Conservation (phyloP, 2,888 invertebrate genomes). For the Leptopilina myrica region DNA sequence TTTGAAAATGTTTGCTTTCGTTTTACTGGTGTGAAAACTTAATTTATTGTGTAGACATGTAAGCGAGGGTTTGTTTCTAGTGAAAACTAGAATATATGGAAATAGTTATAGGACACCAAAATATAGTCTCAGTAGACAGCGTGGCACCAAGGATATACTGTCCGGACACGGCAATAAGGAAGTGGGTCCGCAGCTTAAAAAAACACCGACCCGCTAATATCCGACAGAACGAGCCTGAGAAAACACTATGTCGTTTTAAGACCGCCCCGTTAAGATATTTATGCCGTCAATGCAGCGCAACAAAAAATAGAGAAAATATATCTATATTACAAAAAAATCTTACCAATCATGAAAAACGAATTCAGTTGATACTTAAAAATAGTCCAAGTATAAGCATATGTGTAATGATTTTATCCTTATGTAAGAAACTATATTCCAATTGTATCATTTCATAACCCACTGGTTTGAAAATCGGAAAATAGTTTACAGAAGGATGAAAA, state of each 20-base stretch:
- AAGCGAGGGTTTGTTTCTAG: background rate
- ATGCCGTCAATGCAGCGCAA: conserved; percentile 53
- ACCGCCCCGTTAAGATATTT: conserved; percentile 53
- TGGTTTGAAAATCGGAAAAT: too few relatives aligned
- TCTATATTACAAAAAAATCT: background rate
- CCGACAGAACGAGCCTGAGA: conserved; percentile 72
- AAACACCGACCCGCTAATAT: conserved; percentile 74
- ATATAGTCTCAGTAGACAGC: conserved; percentile 56
- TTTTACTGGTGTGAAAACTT: conserved; percentile 24
- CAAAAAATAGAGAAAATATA: conserved; percentile 20
- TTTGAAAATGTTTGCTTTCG: conserved; percentile 24
- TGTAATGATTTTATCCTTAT: too few relatives aligned
- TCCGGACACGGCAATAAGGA: conserved; percentile 71
- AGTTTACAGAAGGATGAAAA: too few relatives aligned
- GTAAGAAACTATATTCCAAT: too few relatives aligned
- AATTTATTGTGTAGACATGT: conserved; percentile 18
- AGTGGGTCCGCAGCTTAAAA: conserved; percentile 75
- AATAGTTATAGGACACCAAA: conserved; percentile 48
- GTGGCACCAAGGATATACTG: conserved; percentile 55
- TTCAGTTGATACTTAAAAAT: too few relatives aligned
- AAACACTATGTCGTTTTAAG: conserved; percentile 66
- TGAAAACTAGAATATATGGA: conserved; percentile 7
- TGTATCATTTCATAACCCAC: too few relatives aligned
- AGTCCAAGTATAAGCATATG: too few relatives aligned
- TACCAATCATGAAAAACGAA: too few relatives aligned